Conservation (phyloP, 2,113 vertebrate genomes). For the Nannobrachium achirus region DNA sequence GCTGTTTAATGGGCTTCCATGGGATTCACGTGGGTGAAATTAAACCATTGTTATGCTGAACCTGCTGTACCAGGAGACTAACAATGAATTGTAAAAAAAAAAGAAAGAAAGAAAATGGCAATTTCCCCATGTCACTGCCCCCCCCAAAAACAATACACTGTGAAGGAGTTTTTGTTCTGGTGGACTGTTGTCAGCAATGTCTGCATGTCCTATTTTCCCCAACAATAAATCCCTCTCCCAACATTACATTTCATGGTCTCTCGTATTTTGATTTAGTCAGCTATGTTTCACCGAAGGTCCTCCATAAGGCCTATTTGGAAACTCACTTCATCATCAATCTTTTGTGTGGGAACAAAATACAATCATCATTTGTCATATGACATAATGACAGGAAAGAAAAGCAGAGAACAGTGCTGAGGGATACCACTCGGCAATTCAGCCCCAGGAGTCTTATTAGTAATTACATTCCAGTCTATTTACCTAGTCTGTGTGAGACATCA, state of each 20-base stretch:
- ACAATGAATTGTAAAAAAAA: background rate
- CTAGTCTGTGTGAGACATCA: background rate
- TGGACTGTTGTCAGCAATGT: slow-evolving; percentile 11
- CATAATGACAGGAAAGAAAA: too few species aligned
- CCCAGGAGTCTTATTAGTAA: background rate
- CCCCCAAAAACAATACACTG: background rate
- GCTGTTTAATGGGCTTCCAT: background rate
- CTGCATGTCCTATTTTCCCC: slow-evolving; percentile 1
- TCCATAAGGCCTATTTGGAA: too few species aligned
- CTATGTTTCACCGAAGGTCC: too few species aligned
- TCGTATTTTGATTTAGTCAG: background rate
- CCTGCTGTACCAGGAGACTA: slow-evolving; percentile 3
- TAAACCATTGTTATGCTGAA: background rate
- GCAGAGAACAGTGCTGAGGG: too few species aligned
- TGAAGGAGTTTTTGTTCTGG: background rate
- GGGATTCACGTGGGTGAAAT: background rate
- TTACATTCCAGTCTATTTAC: background rate
- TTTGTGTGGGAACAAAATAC: too few species aligned
- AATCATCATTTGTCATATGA: too few species aligned
- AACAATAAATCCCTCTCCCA: slow-evolving; percentile 44
- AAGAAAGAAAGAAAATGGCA: background rate
- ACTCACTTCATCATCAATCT: too few species aligned
- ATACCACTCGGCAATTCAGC: background rate
- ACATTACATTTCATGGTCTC: background rate
- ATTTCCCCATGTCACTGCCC: background rate